A percentile compares a stretch with the other conserved stretches of the same genome.
These are phyloP conservation scores for Tenualosa ilisha DNA, from an alignment of 2,797 vertebrate species.

Conservation along the genomic window DNA sequence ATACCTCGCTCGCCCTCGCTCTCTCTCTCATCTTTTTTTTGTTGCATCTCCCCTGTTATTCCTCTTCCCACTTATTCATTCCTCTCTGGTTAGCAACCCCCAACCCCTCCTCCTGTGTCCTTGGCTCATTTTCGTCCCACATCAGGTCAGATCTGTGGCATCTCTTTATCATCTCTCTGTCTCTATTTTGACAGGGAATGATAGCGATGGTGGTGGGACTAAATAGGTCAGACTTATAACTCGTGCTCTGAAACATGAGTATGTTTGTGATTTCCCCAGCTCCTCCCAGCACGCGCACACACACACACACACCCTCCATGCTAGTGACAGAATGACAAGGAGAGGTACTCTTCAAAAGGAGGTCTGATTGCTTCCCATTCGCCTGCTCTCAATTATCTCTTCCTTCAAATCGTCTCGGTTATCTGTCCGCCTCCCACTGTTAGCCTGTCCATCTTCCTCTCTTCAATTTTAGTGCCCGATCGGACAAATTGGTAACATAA, in stretches of 20 bases:
- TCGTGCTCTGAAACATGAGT: neutral
- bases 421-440: neutral
- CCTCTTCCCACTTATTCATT: too few species aligned
- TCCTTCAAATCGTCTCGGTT: neutral
- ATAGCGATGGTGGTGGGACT: neutral
- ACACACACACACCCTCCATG: too few species aligned
- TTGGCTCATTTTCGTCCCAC: neutral
- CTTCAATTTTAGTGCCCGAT: neutral
- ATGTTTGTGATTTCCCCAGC: neutral
- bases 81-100: neutral
- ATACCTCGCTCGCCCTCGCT: too few species aligned
- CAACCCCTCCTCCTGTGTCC: neutral
- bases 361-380: too few species aligned
- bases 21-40: too few species aligned
- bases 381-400: neutral
- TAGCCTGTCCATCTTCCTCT: neutral
- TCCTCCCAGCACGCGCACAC: too few species aligned
- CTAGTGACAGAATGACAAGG: neutral
- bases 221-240: slow-evolving; percentile 1
- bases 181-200: too few species aligned
- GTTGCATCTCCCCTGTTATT: neutral
- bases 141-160: neutral
- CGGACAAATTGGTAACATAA: neutral
- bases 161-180: neutral
- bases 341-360: neutral